Base-by-base conservation (phyloP, 35 echinoderm and acorn worm species). In the Holothuria glaberrima region DNA sequence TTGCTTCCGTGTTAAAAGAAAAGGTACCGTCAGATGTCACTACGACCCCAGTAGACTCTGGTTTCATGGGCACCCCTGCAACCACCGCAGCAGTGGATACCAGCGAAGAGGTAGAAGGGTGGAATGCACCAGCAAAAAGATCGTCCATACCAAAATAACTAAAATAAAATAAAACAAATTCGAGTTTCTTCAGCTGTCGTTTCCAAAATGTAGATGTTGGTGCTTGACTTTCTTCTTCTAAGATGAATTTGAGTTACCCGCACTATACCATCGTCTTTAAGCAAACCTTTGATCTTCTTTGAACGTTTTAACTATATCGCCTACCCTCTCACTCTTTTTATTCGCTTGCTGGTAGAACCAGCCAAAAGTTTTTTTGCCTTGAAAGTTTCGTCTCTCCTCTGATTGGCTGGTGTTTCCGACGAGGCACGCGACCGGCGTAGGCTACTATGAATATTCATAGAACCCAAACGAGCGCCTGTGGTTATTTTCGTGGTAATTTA, bases 71-170 rank as follows among this genome's bases (percentile, higher is more conserved):
- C 30, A 87, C 31, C 25, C 85, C 85, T 52, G 85, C 85, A 26
- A 69, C 85, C 34, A 71, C 85, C 21, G 85, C 85, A 7, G 85
- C 85, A 10, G 85, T 87, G 20, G 85, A 87, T 69, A 87, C 85
- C 60, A 87, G 60, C 34, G 85, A 87, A 16, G 85, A 87, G 22
- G 85, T 69, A 3, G 85, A 71, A 48, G 58, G 58, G n/a, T 86
- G 83, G 30, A 68, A 45, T 45, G 35, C 59, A 64, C 59, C 83
- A 16, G 83, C 32, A 86, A 86, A 86, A 45, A 86, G 12, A 86
- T 86, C 63, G 83, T 86, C 83, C 83, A 86, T 86, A 67, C 21
- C 79, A 58, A 36, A 18, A 56, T 48, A 57, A 58, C 71, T 75
- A 41, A 5, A 21, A 75, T 14, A 41, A 75, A 75, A 12, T 33